Conservation (phyloP, 2,888 invertebrate species). For the Lycocerus yunnanus region DNA sequence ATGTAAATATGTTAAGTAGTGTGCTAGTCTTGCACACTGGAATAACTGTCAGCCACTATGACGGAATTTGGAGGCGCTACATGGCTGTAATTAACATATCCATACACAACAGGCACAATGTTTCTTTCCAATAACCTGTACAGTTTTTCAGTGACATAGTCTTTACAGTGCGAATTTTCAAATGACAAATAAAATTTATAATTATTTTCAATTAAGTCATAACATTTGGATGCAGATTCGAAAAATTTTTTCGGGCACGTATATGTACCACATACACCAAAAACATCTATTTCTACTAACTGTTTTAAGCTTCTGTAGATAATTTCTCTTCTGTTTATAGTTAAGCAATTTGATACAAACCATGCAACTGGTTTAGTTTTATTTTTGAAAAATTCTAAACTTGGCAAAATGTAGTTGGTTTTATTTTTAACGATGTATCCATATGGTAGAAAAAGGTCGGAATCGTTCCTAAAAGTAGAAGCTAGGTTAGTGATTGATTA, state of each 20-base stretch:
- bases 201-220: constrained; percentile 56
- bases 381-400: constrained; percentile 26
- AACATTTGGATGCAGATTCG: constrained; percentile 49
- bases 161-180: constrained; percentile 71
- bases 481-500: not conserved
- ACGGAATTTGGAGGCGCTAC: constrained; percentile 59
- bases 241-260: constrained; percentile 42
- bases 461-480: constrained; percentile 47
- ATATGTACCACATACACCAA: constrained; percentile 63
- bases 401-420: constrained; percentile 36
- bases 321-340: constrained; percentile 54
- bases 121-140: constrained; percentile 62
- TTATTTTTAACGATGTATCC: constrained; percentile 32
- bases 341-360: constrained; percentile 62
- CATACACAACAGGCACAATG: constrained; percentile 70
- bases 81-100: constrained; percentile 63
- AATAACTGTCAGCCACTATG: constrained; percentile 63
- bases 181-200: constrained; percentile 75
- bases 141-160: constrained; percentile 69
- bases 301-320: constrained; percentile 59
- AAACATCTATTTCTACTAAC: constrained; percentile 65
- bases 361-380: constrained; percentile 61
- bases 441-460: constrained; percentile 53
- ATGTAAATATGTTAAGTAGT: constrained; percentile 58
- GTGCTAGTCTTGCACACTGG: constrained; percentile 56